Base-by-base conservation (phyloP, 2,113 vertebrate genomes). In the Oryzias javanicus region DNA sequence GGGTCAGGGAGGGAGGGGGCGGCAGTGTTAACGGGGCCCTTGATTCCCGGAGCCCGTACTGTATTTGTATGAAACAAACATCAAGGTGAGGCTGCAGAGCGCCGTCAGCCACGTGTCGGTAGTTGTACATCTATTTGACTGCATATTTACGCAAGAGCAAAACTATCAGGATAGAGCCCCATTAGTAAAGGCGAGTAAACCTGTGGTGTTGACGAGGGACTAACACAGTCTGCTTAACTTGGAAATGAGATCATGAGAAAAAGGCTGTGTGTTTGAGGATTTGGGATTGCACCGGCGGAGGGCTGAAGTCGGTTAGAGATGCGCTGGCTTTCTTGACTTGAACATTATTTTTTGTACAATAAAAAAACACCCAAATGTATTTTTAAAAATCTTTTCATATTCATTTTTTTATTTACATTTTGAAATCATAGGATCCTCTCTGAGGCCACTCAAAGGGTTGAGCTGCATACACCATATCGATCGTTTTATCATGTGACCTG, bases 91-190 rank as follows among this genome's bases (percentile, higher is more conserved):
- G 74, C 72, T 76, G 59, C 76, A 48, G 76, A 76, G 71, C 76
- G 72, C 57, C 56, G 80, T 83, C 82, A 83, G 88, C 78, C 89
- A 89, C 89, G 89, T 83, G 89, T 85, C 87, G 48, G 67, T 66
- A 25, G 82, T 85, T 86, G 88, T 85, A 79, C 83, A 91, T 91
- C 88, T 90, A 88, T 91, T 90, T 89, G 86, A 87, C 82, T 80
- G 79, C 77, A 89, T 91, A 90, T 92, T 91, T 89, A 90, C 86
- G 85, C 81, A 91, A 71, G 81, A 88, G 83, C 88, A 90, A 90
- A 91, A 91, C 88, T 91, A 89, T 91, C 88, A 87, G 90, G 82
- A 83, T 73, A 80, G 82, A 83, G 83, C 70, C 76, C 84, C 84
- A 90, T 90, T 89, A 90, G 87, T 88, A 84, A 84, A 83, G 80